A percentile compares a stretch with the other conserved stretches of the same genome.
Evolutionary conservation across 1,140 invertebrate species (phyloP).

Genomic region (Drosophila kohkoa): DNA sequence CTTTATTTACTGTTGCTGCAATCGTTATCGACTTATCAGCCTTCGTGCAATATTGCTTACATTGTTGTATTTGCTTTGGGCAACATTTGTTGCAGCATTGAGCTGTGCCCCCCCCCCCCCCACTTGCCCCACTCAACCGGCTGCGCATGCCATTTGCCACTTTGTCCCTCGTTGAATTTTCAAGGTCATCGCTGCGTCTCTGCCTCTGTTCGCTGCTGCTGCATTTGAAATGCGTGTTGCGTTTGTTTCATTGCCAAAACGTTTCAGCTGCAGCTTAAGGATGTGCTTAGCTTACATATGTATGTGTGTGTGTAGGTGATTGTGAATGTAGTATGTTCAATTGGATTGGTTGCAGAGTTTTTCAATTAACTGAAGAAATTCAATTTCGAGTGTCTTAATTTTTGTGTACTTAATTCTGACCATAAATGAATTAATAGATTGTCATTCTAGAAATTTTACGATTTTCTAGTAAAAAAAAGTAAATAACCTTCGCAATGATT

Average conservation of each 20-base stretch:
- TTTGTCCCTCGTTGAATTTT: conserved; percentile 40
- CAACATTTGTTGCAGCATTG: conserved; percentile 24
- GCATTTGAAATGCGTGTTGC: conserved; percentile 65
- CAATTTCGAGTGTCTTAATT: too few relatives aligned
- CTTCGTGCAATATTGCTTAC: not conserved
- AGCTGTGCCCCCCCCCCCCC: not conserved
- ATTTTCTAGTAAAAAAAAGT: too few relatives aligned
- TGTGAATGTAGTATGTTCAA: too few relatives aligned
- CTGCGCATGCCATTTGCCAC: conserved; percentile 51
- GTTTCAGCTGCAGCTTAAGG: conserved; percentile 19
- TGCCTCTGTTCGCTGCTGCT: conserved; percentile 22
- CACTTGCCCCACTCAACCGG: conserved; percentile 27
- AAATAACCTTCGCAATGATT: too few relatives aligned
- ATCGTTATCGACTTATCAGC: conserved; percentile 28
- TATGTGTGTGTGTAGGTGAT: too few relatives aligned
- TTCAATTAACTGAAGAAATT: too few relatives aligned
- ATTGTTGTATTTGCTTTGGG: conserved; percentile 1
- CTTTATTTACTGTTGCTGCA: conserved; percentile 23
- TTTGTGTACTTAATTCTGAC: too few relatives aligned
- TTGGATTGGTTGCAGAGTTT: too few relatives aligned
- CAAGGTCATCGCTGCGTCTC: conserved; percentile 60
- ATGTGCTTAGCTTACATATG: not conserved
- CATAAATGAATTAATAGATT: too few relatives aligned
- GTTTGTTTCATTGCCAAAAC: conserved; percentile 42
- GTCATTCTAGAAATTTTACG: too few relatives aligned